A percentile compares a stretch with the other conserved stretches of the same genome.
Evolutionary conservation across 2,888 invertebrate species (phyloP).

Genomic region (Saturnia pavonia): DNA sequence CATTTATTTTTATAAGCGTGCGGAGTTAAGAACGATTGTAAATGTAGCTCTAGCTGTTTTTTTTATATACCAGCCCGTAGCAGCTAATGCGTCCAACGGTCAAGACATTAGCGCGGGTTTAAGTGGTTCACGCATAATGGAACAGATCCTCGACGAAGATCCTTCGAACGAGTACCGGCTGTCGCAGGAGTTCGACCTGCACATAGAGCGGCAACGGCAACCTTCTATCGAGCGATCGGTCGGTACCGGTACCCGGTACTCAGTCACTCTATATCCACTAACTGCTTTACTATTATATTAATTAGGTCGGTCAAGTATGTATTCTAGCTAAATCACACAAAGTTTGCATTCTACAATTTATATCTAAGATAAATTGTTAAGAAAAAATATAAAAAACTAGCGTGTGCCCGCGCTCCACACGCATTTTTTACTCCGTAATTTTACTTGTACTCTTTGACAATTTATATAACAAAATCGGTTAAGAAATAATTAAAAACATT

Average conservation of each 20-base stretch:
- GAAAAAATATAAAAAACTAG: not conserved
- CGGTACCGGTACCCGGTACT: constrained; percentile 1
- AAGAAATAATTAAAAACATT: too few relatives aligned
- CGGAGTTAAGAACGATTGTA: not conserved
- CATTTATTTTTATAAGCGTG: not conserved
- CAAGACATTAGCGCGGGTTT: not conserved
- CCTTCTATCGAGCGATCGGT: not conserved
- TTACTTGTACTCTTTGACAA: too few relatives aligned
- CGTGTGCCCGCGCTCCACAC: too few relatives aligned
- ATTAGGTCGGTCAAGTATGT: not conserved
- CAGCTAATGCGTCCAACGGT: not conserved
- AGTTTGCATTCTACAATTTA: not conserved
- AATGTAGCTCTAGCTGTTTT: too few relatives aligned
- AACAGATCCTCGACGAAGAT: constrained; percentile 20
- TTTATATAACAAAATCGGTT: too few relatives aligned
- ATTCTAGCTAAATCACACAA: not conserved
- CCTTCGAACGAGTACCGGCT: constrained; percentile 13
- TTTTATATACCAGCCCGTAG: not conserved
- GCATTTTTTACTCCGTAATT: too few relatives aligned
- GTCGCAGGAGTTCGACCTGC: constrained; percentile 19
- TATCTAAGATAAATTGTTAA: too few relatives aligned
- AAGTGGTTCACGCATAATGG: not conserved
- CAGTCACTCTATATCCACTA: not conserved
- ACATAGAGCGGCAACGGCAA: not conserved
- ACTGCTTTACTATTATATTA: not conserved